Evolutionary conservation across 2,888 invertebrate genomes (phyloP).

Genomic region (Hirtodrosophila trivittata): DNA sequence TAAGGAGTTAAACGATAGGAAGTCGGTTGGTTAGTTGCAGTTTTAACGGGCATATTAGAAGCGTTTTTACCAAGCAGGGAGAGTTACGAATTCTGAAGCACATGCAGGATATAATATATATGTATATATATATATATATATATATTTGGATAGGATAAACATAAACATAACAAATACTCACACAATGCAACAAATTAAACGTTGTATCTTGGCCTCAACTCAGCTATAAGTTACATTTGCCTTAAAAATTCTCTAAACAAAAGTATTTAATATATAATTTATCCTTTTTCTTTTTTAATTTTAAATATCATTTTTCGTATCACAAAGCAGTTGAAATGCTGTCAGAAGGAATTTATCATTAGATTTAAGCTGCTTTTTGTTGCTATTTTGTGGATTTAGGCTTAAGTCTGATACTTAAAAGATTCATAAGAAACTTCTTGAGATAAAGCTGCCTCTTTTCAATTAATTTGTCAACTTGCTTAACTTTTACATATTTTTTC

Average conservation of each 20-base stretch:
- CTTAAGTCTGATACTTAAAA: not conserved
- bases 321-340: constrained; percentile 10
- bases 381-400: not conserved
- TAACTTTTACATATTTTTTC: no score
- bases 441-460: constrained; percentile 34
- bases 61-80: no score
- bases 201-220: constrained; percentile 65
- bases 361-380: not conserved
- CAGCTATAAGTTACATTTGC: constrained; percentile 56
- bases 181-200: constrained; percentile 63
- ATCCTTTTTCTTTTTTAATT: no score
- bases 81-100: no score
- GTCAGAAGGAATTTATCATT: not conserved
- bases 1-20: no score
- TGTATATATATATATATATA: not conserved
- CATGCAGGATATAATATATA: no score
- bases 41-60: no score
- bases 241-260: constrained; percentile 5
- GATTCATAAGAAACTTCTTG: not conserved
- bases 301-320: no score
- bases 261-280: constrained; percentile 2
- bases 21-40: no score
- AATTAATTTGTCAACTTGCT: not conserved
- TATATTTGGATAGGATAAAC: no score
- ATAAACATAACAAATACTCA: constrained; percentile 63